phyloP scores from a whole-genome alignment of 2,888 invertebrate genomes.

The Drosophila monieri region DNA sequence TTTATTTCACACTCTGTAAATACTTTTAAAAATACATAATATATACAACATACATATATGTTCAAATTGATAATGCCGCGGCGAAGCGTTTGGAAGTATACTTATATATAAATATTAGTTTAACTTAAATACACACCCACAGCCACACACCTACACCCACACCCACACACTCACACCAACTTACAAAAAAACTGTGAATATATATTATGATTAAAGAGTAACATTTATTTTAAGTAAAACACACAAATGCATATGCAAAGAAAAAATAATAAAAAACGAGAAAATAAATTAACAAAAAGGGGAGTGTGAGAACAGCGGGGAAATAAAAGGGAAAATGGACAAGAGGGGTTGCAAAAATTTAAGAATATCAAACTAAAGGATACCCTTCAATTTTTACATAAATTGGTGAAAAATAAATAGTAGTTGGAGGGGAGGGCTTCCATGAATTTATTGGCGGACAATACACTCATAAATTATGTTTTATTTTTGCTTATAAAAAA shows the following conservation, averaged over 20 bases:
- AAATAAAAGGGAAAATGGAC: constrained; percentile 15
- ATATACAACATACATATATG: constrained; percentile 38
- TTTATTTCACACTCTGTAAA: constrained; percentile 57
- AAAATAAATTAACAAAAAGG: constrained; percentile 68
- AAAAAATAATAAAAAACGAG: constrained; percentile 64
- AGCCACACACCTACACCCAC: constrained; percentile 1
- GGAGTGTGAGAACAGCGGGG: constrained; percentile 20
- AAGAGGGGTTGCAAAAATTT: not conserved
- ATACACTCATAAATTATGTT: not conserved
- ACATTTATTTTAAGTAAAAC: constrained; percentile 71
- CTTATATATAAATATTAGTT: constrained; percentile 59
- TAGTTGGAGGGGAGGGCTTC: too few species aligned
- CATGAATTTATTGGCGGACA: too few species aligned
- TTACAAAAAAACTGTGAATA: constrained; percentile 71
- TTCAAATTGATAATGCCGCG: constrained; percentile 37
- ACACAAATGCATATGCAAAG: constrained; percentile 45
- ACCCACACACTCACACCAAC: constrained; percentile 16
- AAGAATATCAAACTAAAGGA: not conserved
- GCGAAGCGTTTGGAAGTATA: constrained; percentile 21
- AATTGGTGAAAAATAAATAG: too few species aligned
- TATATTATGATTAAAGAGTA: constrained; percentile 70
- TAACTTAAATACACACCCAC: constrained; percentile 49
- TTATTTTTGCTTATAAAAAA: not conserved
- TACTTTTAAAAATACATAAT: constrained; percentile 31
- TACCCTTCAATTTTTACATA: not conserved